Evolutionary conservation across 1,140 invertebrate species (phyloP).

Genomic region (Drosophila ambigua): DNA sequence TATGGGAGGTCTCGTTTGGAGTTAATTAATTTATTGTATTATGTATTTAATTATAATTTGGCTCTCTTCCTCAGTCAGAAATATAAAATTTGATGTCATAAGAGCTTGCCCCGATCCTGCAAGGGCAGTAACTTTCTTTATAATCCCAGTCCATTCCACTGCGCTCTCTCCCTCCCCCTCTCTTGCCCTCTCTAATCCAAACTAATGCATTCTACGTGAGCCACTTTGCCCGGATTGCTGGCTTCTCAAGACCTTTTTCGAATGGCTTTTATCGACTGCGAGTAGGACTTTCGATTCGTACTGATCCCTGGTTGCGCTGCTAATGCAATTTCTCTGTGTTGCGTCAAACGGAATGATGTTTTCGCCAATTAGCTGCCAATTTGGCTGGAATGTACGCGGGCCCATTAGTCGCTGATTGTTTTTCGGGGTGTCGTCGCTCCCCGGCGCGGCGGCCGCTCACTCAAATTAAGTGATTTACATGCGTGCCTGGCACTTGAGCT

Average conservation of each 20-base stretch:
- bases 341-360: slow-evolving; percentile 66
- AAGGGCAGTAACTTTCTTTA: background rate
- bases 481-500: slow-evolving; percentile 40
- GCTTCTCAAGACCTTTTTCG: slow-evolving; percentile 17
- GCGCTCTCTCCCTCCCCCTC: slow-evolving; percentile 14
- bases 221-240: background rate
- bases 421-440: slow-evolving; percentile 50
- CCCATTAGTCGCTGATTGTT: slow-evolving; percentile 70
- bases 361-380: slow-evolving; percentile 79
- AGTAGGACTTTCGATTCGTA: slow-evolving; percentile 42
- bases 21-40: no score
- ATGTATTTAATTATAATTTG: no score
- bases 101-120: background rate
- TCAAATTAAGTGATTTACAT: slow-evolving; percentile 70
- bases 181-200: background rate
- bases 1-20: no score
- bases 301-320: background rate
- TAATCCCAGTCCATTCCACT: background rate
- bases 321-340: slow-evolving; percentile 54
- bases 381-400: slow-evolving; percentile 45
- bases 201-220: slow-evolving; percentile 39
- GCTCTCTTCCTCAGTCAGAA: background rate
- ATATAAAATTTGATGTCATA: background rate
- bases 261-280: slow-evolving; percentile 34
- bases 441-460: slow-evolving; percentile 27